Percentiles rank a stretch among this genome's conserved stretches.
These are phyloP conservation scores for Acestrorhynchus altus DNA, from an alignment of 2,797 vertebrate species.

Conservation along the genomic window DNA sequence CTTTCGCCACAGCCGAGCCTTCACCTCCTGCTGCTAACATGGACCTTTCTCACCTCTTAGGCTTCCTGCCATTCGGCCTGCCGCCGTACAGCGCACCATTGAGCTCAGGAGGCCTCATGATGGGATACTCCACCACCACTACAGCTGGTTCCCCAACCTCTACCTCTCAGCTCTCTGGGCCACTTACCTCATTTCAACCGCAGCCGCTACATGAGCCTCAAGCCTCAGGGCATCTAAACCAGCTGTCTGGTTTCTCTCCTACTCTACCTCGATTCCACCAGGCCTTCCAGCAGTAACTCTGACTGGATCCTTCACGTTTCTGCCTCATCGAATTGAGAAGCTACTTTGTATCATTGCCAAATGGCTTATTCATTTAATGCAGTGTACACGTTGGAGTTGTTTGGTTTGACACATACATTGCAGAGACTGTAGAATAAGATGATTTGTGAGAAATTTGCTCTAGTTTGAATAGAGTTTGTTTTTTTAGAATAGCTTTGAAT, in stretches of 20 bases:
- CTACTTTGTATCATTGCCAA: conserved; percentile 27
- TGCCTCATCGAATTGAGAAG: conserved; percentile 21
- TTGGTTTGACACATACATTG: conserved; percentile 22
- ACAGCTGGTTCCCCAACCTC: conserved; percentile 69
- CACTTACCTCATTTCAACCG: conserved; percentile 65
- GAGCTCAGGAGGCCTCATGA: conserved; percentile 88
- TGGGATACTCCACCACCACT: conserved; percentile 87
- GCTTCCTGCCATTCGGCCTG: conserved; percentile 92
- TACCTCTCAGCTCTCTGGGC: conserved; percentile 66
- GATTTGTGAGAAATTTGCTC: conserved; percentile 34
- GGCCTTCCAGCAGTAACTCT: conserved; percentile 86
- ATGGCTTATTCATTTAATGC: conserved; percentile 2
- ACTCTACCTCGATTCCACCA: conserved; percentile 98
- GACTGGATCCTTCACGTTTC: conserved; percentile 9
- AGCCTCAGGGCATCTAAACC: conserved; percentile 84
- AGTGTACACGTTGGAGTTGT: neutral
- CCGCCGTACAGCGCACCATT: conserved; percentile 91
- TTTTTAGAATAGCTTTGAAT: conserved; percentile 54
- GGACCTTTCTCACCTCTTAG: conserved; percentile 93
- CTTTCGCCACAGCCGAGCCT: conserved; percentile 85
- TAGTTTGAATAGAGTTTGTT: conserved; percentile 36
- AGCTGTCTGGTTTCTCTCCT: conserved; percentile 90
- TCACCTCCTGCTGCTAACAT: conserved; percentile 90
- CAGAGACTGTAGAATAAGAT: conserved; percentile 28
- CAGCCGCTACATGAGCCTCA: conserved; percentile 74